These are phyloP conservation scores for Alligator sinensis DNA, from an alignment of 2,113 vertebrate genomes.

Conservation along the genomic window DNA sequence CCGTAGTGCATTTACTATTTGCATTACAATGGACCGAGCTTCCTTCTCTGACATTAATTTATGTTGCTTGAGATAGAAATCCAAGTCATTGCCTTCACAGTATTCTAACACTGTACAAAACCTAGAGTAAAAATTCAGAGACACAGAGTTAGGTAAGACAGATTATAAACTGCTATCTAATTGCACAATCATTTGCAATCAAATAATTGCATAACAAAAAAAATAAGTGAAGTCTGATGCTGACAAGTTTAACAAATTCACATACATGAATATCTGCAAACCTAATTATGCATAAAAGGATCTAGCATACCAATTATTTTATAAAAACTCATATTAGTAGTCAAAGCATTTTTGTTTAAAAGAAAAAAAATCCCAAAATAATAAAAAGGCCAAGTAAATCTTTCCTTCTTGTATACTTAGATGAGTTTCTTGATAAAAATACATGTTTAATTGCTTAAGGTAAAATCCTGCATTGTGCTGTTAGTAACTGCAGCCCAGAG, in stretches of 20 bases:
- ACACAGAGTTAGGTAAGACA: conserved; percentile 7
- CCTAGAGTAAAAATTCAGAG: conserved; percentile 74
- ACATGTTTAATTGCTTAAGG: neutral
- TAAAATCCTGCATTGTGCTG: neutral
- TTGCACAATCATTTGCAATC: neutral
- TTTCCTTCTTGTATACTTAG: neutral
- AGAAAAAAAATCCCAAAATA: neutral
- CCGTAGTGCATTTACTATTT: conserved; percentile 98
- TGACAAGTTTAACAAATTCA: conserved; percentile 14
- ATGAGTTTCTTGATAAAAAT: neutral
- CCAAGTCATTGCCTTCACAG: conserved; percentile 99
- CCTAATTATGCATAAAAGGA: neutral
- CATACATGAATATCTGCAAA: neutral
- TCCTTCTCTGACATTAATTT: conserved; percentile 99
- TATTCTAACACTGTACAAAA: conserved; percentile 99
- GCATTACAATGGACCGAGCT: conserved; percentile 99
- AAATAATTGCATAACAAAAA: neutral
- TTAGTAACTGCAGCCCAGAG: neutral
- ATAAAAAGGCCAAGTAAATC: neutral
- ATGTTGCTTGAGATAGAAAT: conserved; percentile 99
- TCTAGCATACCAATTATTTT: neutral
- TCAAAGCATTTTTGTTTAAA: neutral
- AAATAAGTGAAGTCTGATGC: neutral
- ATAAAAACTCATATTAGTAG: neutral
- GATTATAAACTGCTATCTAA: neutral